Conservation (phyloP, 2,113 vertebrate species). For the Siniperca knerii region DNA sequence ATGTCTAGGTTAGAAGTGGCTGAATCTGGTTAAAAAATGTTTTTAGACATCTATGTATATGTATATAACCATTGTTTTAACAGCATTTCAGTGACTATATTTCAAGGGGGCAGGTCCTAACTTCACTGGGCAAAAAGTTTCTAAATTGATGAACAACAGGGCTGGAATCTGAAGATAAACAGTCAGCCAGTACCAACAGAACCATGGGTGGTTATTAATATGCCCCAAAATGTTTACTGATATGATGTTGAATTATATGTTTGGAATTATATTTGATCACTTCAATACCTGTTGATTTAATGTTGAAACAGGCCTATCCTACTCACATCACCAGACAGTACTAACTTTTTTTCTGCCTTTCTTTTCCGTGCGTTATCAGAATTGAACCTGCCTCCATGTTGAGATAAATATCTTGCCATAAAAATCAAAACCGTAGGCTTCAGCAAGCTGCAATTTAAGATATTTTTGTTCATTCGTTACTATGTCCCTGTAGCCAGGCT, state of each 20-base stretch:
- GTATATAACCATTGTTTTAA: background rate
- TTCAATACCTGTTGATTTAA: background rate
- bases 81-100: background rate
- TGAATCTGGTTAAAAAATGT: background rate
- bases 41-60: background rate
- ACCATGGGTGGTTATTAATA: background rate
- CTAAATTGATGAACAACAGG: background rate
- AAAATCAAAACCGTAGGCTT: conserved; percentile 24
- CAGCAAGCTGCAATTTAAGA: conserved; percentile 30
- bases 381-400: background rate
- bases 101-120: background rate
- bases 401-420: conserved; percentile 13
- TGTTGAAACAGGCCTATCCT: background rate
- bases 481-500: background rate
- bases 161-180: background rate
- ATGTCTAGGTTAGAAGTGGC: background rate
- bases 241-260: background rate
- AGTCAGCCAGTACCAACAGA: background rate
- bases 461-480: conserved; percentile 33
- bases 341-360: background rate
- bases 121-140: background rate
- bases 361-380: conserved; percentile 6
- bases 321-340: background rate
- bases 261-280: background rate
- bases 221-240: background rate